phyloP scores from a whole-genome alignment of 2,888 invertebrate species.

The Agonopterix alstromeriana region DNA sequence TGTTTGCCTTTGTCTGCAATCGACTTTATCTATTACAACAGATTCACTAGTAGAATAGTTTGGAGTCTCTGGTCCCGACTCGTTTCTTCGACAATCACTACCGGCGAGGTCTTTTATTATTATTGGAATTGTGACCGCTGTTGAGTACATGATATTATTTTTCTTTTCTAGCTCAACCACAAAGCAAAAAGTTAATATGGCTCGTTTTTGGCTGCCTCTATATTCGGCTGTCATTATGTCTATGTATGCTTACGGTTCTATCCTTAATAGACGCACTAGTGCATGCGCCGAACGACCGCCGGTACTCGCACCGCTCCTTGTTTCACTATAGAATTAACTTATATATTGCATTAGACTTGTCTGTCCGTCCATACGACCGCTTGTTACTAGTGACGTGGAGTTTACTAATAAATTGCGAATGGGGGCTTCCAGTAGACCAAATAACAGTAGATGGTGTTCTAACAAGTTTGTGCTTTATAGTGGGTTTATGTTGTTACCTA shows the following conservation, averaged over 20 bases:
- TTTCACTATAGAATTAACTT: slow-evolving; percentile 17
- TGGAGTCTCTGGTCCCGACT: slow-evolving; percentile 1
- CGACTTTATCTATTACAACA: neutral
- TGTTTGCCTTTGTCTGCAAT: slow-evolving; percentile 45
- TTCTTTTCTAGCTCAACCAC: slow-evolving; percentile 73
- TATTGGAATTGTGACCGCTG: slow-evolving; percentile 33
- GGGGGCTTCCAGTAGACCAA: slow-evolving; percentile 21
- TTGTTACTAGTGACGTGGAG: slow-evolving; percentile 23
- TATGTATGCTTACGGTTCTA: slow-evolving; percentile 72
- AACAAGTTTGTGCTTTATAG: slow-evolving; percentile 15
- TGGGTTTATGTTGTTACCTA: slow-evolving; percentile 7
- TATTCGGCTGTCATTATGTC: slow-evolving; percentile 73
- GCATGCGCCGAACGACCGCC: slow-evolving; percentile 44
- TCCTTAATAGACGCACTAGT: slow-evolving; percentile 54
- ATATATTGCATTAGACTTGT: slow-evolving; percentile 33
- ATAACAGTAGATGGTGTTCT: slow-evolving; percentile 7
- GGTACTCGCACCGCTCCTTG: slow-evolving; percentile 27
- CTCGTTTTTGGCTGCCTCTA: slow-evolving; percentile 75
- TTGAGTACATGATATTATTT: slow-evolving; percentile 59
- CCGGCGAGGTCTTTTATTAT: slow-evolving; percentile 11
- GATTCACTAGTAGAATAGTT: too few species aligned
- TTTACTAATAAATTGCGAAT: slow-evolving; percentile 3
- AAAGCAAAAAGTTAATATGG: slow-evolving; percentile 73
- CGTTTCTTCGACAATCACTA: slow-evolving; percentile 10
- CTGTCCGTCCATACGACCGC: slow-evolving; percentile 54